Evolutionary conservation across 2,888 invertebrate species (phyloP).

Genomic region (Carabus problematicus): DNA sequence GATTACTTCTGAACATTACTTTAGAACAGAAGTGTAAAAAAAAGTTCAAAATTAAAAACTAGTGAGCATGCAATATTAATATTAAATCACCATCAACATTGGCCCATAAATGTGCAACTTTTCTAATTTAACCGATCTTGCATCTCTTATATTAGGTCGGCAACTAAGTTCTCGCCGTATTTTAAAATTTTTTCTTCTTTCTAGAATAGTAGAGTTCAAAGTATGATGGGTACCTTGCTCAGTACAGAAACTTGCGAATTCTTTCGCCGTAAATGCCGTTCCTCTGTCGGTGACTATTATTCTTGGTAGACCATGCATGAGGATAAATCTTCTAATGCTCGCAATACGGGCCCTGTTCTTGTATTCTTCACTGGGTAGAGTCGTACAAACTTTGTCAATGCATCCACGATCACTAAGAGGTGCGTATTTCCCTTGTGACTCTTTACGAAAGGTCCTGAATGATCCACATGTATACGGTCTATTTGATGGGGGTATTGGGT

Average conservation of each 20-base stretch:
- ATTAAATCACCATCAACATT: no score
- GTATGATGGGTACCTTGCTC: conserved; percentile 15
- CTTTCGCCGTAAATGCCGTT: conserved; percentile 41
- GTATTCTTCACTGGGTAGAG: conserved; percentile 26
- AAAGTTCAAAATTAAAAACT: no score
- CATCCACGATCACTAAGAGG: conserved; percentile 34
- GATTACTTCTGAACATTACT: neutral
- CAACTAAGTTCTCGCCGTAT: no score
- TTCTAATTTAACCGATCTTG: no score
- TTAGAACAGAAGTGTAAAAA: no score
- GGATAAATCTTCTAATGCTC: conserved; percentile 16
- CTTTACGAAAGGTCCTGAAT: conserved; percentile 37
- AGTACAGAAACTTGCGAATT: conserved; percentile 26
- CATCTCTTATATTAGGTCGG: no score
- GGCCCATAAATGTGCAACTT: no score
- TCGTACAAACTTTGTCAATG: conserved; percentile 36
- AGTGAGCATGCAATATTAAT: no score
- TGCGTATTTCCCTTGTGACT: conserved; percentile 29
- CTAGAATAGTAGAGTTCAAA: conserved; percentile 10
- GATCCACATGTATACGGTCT: conserved; percentile 37
- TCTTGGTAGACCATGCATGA: conserved; percentile 16
- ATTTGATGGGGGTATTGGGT: conserved; percentile 17
- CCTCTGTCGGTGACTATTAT: conserved; percentile 45
- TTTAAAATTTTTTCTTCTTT: no score
- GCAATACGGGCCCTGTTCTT: neutral